A percentile compares a stretch with the other conserved stretches of the same genome.
phyloP scores from a whole-genome alignment of 2,888 invertebrate genomes.

The Bugulina stolonifera region DNA sequence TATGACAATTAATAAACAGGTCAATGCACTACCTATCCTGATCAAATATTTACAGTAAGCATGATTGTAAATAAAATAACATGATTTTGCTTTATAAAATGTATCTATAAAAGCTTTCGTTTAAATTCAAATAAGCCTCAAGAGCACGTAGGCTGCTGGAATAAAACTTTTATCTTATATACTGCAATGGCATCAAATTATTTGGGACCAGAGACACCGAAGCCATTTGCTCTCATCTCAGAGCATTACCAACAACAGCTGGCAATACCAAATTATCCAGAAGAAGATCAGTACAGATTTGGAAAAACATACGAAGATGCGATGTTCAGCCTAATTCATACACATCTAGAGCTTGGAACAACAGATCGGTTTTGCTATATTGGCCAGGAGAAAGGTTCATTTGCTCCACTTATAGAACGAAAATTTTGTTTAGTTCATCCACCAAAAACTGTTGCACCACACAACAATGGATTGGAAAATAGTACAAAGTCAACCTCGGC shows the following conservation, averaged over 20 bases:
- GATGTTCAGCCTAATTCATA: conserved; percentile 40
- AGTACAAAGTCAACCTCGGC: neutral
- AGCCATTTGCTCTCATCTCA: conserved; percentile 45
- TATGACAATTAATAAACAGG: no score
- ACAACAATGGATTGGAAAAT: neutral
- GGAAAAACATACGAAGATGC: conserved; percentile 41
- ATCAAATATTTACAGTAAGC: no score
- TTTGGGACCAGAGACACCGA: conserved; percentile 48
- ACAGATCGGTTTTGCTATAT: conserved; percentile 45
- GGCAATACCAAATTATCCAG: conserved; percentile 35
- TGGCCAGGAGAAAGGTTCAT: conserved; percentile 42
- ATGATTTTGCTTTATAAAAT: no score
- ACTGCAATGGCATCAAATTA: conserved; percentile 29
- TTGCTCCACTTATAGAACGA: conserved; percentile 36
- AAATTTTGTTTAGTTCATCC: conserved; percentile 46
- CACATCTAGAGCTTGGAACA: conserved; percentile 44
- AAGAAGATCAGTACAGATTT: conserved; percentile 37
- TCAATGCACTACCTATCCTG: no score
- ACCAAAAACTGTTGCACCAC: conserved; percentile 35
- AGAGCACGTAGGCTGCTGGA: no score
- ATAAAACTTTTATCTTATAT: neutral
- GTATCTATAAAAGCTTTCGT: no score
- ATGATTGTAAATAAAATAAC: no score
- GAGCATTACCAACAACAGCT: conserved; percentile 40
- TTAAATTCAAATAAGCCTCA: no score